These are phyloP conservation scores for Anguilla rostrata DNA, from an alignment of 2,113 vertebrate species.

Conservation along the genomic window DNA sequence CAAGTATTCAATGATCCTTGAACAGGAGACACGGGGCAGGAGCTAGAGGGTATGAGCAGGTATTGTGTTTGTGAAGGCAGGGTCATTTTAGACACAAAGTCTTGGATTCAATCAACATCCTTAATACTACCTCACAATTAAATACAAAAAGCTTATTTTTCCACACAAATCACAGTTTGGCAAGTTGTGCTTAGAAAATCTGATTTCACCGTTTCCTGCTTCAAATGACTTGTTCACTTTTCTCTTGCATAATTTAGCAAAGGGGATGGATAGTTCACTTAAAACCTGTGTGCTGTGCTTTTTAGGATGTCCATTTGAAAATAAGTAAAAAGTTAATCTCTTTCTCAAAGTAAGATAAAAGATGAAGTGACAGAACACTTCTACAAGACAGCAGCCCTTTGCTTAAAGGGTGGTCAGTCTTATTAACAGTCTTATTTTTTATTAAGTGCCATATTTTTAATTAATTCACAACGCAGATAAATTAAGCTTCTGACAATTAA, in stretches of 20 bases:
- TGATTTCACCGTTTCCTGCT: not conserved
- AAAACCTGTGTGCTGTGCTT: not conserved
- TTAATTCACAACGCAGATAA: not conserved
- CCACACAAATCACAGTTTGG: not conserved
- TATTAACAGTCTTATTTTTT: not conserved
- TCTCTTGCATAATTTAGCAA: not conserved
- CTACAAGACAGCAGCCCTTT: not conserved
- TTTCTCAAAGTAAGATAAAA: not conserved
- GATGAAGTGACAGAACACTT: not conserved
- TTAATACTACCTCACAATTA: not conserved
- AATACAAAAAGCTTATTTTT: not conserved
- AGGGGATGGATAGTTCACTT: not conserved
- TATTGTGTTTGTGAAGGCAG: not conserved
- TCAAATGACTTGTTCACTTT: not conserved
- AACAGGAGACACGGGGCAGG: constrained; percentile 13
- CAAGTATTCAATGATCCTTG: constrained; percentile 31
- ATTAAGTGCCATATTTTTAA: not conserved
- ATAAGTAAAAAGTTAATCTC: not conserved
- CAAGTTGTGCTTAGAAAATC: not conserved
- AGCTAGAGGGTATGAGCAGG: not conserved
- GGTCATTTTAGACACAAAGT: not conserved
- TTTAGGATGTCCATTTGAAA: not conserved
- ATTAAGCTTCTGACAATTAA: not conserved
- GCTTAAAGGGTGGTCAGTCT: not conserved
- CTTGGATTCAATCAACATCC: too few species aligned